These are phyloP conservation scores for Erinaceus europaeus DNA, from an alignment of 2,113 vertebrate genomes.

Conservation along the genomic window DNA sequence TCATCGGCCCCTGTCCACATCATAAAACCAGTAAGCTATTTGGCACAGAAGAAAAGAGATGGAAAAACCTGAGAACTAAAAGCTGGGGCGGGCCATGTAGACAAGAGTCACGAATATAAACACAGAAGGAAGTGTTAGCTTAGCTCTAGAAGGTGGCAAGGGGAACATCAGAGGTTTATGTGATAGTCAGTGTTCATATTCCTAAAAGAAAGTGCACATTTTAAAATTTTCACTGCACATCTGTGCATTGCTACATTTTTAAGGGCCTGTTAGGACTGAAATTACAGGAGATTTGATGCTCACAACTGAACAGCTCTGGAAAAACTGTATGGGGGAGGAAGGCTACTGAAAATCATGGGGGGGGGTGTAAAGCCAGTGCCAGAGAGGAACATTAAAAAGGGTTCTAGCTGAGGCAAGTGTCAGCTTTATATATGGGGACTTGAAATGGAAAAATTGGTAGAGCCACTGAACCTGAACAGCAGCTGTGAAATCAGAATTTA, in stretches of 20 bases:
- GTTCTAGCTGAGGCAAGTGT: constrained; percentile 64
- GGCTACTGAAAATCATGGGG: constrained; percentile 64
- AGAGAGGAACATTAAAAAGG: constrained; percentile 65
- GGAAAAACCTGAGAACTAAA: constrained; percentile 28
- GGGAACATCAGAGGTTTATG: constrained; percentile 75
- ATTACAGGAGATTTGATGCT: constrained; percentile 76
- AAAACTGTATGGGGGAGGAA: constrained; percentile 48
- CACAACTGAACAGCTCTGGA: constrained; percentile 58
- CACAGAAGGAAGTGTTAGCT: constrained; percentile 72
- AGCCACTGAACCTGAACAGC: constrained; percentile 70
- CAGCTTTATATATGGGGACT: constrained; percentile 72
- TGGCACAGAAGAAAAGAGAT: constrained; percentile 65
- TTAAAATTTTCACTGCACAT: constrained; percentile 78
- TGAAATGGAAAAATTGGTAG: constrained; percentile 71
- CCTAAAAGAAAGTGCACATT: constrained; percentile 76
- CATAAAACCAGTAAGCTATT: constrained; percentile 68
- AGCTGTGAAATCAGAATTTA: constrained; percentile 74
- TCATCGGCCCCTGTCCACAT: constrained; percentile 53
- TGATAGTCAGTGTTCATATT: constrained; percentile 74
- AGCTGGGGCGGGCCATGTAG: constrained; percentile 25
- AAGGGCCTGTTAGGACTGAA: constrained; percentile 73
- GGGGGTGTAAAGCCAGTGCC: constrained; percentile 43
- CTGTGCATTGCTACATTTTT: constrained; percentile 77
- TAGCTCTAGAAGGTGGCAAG: constrained; percentile 63
- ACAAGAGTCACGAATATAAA: constrained; percentile 52